phyloP scores from a whole-genome alignment of 2,888 invertebrate genomes.

The Tenthredo notha region DNA sequence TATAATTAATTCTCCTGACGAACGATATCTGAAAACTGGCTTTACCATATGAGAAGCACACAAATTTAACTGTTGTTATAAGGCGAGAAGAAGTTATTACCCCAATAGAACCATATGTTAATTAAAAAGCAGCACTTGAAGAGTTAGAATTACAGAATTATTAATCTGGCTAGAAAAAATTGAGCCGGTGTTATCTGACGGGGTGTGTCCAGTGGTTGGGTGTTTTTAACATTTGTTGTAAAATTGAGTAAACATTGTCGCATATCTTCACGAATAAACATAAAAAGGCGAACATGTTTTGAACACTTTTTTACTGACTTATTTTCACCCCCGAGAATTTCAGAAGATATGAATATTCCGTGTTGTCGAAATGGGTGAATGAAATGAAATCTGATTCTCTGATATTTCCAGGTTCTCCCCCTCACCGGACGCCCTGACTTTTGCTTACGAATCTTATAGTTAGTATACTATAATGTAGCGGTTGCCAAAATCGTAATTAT shows the following conservation, averaged over 20 bases:
- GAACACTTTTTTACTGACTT: neutral
- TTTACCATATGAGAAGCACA: neutral
- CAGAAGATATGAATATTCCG: neutral
- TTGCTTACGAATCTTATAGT: neutral
- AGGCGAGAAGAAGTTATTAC: neutral
- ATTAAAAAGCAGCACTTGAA: neutral
- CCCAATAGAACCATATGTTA: neutral
- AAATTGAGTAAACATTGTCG: neutral
- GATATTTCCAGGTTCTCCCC: neutral
- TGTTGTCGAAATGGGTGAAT: neutral
- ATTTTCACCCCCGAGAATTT: neutral
- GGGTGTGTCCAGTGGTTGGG: neutral
- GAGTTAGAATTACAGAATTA: neutral
- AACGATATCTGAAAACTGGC: neutral
- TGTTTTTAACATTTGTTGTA: neutral
- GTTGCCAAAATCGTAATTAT: neutral
- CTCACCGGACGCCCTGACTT: neutral
- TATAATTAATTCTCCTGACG: neutral
- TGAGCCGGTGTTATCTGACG: neutral
- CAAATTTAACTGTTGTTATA: neutral
- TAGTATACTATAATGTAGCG: neutral
- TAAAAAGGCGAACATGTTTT: neutral
- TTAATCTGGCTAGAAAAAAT: neutral
- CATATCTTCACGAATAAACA: neutral
- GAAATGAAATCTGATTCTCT: neutral